Evolutionary conservation across 2,797 vertebrate genomes (phyloP).

Genomic region (Eulemur mongoz): DNA sequence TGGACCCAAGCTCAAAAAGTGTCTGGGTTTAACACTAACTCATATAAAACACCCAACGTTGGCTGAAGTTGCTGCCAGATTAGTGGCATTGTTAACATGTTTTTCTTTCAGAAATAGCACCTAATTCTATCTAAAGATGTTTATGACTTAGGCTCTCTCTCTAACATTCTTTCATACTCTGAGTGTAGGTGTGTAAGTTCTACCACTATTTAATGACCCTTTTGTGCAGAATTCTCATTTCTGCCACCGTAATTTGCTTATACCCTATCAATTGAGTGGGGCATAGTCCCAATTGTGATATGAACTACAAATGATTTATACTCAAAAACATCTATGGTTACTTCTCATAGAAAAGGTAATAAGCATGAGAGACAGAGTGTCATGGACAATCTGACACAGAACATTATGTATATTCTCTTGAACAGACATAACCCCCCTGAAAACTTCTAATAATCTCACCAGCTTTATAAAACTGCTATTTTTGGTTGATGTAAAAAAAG

Average conservation of each 20-base stretch:
- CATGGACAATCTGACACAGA: neutral
- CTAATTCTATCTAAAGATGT: neutral
- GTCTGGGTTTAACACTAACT: neutral
- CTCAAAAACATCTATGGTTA: neutral
- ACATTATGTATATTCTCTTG: neutral
- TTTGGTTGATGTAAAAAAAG: neutral
- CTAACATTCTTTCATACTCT: neutral
- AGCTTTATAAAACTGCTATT: neutral
- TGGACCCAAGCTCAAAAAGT: neutral
- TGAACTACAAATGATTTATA: neutral
- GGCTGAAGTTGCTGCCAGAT: neutral
- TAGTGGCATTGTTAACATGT: neutral
- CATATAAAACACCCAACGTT: fast-evolving
- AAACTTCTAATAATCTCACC: neutral
- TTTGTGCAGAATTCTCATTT: neutral
- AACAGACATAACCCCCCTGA: neutral
- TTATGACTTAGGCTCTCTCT: neutral
- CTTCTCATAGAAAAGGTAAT: neutral
- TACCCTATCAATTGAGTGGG: neutral
- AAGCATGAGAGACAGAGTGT: neutral
- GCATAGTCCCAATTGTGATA: neutral
- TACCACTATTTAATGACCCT: neutral
- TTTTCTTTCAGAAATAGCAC: neutral
- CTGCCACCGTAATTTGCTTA: neutral
- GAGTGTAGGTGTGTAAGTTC: neutral